Base-by-base conservation (phyloP, 1,140 invertebrate species). In the Drosophila quadrilineata region DNA sequence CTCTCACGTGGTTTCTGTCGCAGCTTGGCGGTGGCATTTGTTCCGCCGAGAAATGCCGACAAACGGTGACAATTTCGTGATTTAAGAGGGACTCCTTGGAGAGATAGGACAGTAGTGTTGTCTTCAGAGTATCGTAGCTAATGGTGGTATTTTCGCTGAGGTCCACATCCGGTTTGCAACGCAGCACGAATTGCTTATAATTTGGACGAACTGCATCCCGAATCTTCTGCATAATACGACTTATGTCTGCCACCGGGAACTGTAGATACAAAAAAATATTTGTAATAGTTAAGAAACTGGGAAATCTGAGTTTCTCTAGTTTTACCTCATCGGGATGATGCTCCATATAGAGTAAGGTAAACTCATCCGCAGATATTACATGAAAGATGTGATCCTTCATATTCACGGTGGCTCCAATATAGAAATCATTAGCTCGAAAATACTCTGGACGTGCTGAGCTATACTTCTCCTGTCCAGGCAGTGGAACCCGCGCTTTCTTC, bases 301-400 rank as follows among this genome's bases (percentile, higher is more conserved):
- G 3, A 6, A 9, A 8, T 38, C 1, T 6, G 3, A n/a, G 21
- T 16, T 28, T 0, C 19, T 6, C 22, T 28, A 19, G 1, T 3
- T 46, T 46, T 77, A 96, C 95, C 92, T 95, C 92, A 63, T 93
- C 80, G 53, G 92, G 88, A 90, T 96, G 91, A n/a, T 93, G 79
- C 89, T 98, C 97, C 96, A 98, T 96, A 88, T 96, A 97, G 36
- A 93, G 91, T 49, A 97, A 90, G 2, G 95, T 94, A 89, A 97
- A 98, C 85, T 97, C 94, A 88, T 98, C 97, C 5, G 96, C 95
- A 21, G 93, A 93, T 12, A 93, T 91, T 3, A 98, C 89, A 53
- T 94, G 80, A 87, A 98, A 98, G 9, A 93, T 90, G 87, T 95
- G 95, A 72, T 93, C 92, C 88, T 95, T 94, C 14, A 98, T 92